Conservation (phyloP, 37 sponge, comb jelly and placozoan genomes). For the Ephydatia muelleri region DNA sequence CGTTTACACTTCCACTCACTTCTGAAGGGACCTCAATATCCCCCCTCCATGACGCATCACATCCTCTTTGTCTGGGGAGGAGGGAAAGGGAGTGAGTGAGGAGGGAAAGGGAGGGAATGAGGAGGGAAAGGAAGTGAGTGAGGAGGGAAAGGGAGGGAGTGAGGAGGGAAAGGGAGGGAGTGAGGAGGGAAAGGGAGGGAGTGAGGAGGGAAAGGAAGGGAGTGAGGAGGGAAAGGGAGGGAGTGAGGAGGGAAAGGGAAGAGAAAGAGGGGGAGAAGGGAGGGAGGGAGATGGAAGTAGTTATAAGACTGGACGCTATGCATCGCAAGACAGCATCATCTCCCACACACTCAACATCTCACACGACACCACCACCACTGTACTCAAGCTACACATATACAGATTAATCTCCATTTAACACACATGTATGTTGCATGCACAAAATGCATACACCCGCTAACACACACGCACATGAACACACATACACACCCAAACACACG, state of each 20-base stretch:
- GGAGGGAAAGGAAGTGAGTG: background rate
- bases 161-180: background rate
- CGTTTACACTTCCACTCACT: slow-evolving; percentile 17
- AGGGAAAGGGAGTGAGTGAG: background rate
- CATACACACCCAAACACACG: background rate
- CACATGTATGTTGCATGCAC: background rate
- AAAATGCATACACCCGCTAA: slow-evolving; percentile 10
- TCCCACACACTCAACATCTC: too few species aligned
- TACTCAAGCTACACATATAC: too few species aligned
- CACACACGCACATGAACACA: slow-evolving; percentile 4
- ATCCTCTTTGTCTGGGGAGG: slow-evolving; percentile 50
- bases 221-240: background rate
- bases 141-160: too few species aligned
- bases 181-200: background rate
- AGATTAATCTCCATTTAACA: too few species aligned
- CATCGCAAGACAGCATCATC: background rate
- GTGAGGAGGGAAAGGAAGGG: background rate
- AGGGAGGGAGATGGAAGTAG: background rate
- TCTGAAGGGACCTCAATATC: slow-evolving; percentile 66
- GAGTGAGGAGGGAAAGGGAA: background rate
- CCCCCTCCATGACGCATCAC: slow-evolving; percentile 79
- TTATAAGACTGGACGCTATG: background rate
- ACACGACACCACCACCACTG: too few species aligned
- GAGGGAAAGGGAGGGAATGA: background rate
- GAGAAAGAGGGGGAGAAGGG: background rate